Base-by-base conservation (phyloP, 2,888 invertebrate species). In the Sycophila texana region DNA sequence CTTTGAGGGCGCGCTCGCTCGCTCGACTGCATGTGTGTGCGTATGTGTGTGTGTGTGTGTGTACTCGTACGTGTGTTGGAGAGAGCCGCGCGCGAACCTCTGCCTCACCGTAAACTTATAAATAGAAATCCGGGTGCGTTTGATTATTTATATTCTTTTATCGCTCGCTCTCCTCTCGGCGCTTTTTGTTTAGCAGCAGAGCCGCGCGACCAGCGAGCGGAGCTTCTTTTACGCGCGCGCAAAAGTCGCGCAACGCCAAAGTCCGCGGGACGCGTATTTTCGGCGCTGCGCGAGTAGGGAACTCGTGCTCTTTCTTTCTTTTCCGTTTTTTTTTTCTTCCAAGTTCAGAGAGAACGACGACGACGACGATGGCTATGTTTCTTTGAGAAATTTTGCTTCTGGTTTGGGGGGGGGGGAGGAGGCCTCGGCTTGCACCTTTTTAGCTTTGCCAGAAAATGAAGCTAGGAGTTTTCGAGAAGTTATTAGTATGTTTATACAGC, bases 121-220 rank as follows among this genome's bases (percentile, higher is more conserved):
- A 88, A 88, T 88, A 88, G 88, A 88, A 87, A 88, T 87, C 87
- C 87, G 87, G 88, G 88, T 86, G 86, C 87, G 88, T 87, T 87
- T 86, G 86, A 86, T 87, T 87, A 86, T 88, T 83, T 84, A 85
- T 81, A 83, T 84, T 84, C 83, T 85, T 85, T 84, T 84, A 84
- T 84, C 84, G 83, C 82, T 78, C 76, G 72, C 74, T 77, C 70
- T 76, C 68, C 81, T 81, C 77, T 65, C 80, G 30, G 49, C 63
- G 67, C 76, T 70, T 65, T 77, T 63, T 74, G 61, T 74, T 73
- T 81, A 70, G 55, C 63, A 18, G 22, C 47, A 39, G 58, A 66
- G 74, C 74, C 67, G 58, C 67, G 57, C 63, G 30, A 30, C 30
- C 39, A 39, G 39, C 65, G 39, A 26, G 26, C 18, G 13, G 39